Evolutionary conservation across 2,113 vertebrate species (phyloP), one percentile per base, ranked within the genome.

Genomic region (Phasianus colchicus): DNA sequence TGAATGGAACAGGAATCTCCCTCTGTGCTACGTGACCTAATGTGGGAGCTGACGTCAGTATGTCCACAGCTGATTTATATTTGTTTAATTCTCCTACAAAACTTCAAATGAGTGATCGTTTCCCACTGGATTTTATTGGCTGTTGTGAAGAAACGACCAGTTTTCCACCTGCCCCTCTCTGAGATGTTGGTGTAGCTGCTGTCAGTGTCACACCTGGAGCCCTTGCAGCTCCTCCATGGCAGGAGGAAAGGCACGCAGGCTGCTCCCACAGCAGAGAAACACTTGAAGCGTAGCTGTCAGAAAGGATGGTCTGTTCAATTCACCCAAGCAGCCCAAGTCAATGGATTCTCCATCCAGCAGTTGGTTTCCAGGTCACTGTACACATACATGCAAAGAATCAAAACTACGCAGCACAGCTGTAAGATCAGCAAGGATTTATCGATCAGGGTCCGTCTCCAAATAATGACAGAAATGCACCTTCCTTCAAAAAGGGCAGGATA

Each of bases 391-490:
- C 86, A 45, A 88, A 96, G 97, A 94, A 67, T 96, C 97, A 95
- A 85, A 94, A 95, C 94, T 90, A 92, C 60, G 63, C 13, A 74
- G 85, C 36, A 42, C 57, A 89, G 81, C 96, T 92, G 94, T 94
- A 97, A 97, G 96, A 96, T 38, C 86, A 91, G 94, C 30, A 74
- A 81, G 91, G 95, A 90, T 96, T 54, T 98, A 98, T 98, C 97
- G 97, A 98, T 98, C 96, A 96, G 97, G 97, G 78, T 95, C 97
- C 97, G 96, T 95, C 96, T 97, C 86, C 85, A 92, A 96, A 98
- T 97, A 97, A 97, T 93, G 95, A 92, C 97, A 97, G 94, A 91
- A 96, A 98, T 96, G 95, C 96, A 95, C 96, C 95, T 97, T 92
- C 87, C 94, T 78, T 92, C 96, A 94, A 87, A 96, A 96, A 97